Base-by-base conservation (phyloP, 2,888 invertebrate genomes). In the Sphaerophoria taeniata region DNA sequence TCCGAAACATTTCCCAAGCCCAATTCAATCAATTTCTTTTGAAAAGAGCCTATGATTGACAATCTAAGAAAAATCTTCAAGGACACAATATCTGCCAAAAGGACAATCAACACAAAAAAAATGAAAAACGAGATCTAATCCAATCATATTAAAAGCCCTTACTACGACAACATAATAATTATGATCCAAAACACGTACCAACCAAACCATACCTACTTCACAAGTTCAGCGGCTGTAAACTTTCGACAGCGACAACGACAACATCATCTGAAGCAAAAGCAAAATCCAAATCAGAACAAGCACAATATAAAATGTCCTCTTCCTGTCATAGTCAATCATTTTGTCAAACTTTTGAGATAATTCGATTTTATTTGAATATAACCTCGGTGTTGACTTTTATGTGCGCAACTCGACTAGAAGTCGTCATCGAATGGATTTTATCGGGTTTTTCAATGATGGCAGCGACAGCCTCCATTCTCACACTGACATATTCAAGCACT, bases 361-460 rank as follows among this genome's bases (percentile, higher is more conserved):
- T 79, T 67, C 45, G 55, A 47, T 51, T 72, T 72, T 49, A 56
- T 75, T 43, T 43, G 56, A 9, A 74, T 53, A 79, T 47, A 71
- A 71, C 79, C 51, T 55, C 36, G 51, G 60, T 45, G 70, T 71
- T 65, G 63, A 47, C 45, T 49, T 45, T 24, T 56, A 65, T 67
- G 67, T 72, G 33, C 9, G 9, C 11, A 51, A 24, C 24, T 24
- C 24, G 2, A 24, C 24, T 24, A 24, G 24, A 24, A 24, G 24
- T 24, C 24, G 24, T 24, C 24, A 24, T 24, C 80, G 43, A 76
- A 47, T 55, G 56, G 51, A 39, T 72, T 75, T 75, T 72, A 67
- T 76, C 70, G 72, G 61, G 55, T 74, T 74, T 83, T 84, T 71
- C 67, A 67, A 79, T 72, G 51, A 49, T 61, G 60, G 12, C 56